Conservation (phyloP, 2,113 vertebrate genomes). For the rabbit (Oryctolagus cuniculus) region DNA sequence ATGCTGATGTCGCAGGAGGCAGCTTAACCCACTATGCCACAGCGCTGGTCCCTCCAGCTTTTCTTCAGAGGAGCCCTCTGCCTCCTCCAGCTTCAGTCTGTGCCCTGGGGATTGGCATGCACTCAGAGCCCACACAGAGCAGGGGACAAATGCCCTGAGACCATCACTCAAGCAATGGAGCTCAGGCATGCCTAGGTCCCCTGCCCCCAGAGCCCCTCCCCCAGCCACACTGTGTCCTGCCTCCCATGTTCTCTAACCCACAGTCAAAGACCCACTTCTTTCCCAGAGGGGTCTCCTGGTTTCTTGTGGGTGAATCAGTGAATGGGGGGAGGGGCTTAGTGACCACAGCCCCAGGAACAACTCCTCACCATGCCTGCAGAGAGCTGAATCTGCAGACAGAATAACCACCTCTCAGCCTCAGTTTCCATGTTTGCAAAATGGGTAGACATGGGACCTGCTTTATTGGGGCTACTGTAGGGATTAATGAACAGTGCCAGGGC, state of each 20-base stretch:
- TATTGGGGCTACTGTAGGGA: background rate
- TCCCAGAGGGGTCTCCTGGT: background rate
- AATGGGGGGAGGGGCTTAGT: background rate
- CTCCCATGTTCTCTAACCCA: background rate
- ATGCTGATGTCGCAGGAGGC: no score
- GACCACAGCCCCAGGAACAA: background rate
- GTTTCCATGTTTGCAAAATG: conserved; percentile 20
- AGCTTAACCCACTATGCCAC: no score
- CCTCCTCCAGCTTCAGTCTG: background rate
- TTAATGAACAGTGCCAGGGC: background rate
- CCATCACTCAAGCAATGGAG: background rate
- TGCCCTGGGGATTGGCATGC: background rate
- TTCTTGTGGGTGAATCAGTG: background rate
- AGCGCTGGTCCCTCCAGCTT: background rate
- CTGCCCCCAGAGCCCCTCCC: background rate
- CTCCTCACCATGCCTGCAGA: background rate
- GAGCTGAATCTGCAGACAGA: background rate
- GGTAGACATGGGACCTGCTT: background rate
- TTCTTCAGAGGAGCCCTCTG: background rate
- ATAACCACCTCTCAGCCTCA: background rate
- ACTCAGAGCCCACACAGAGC: background rate
- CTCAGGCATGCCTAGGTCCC: background rate
- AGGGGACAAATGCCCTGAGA: background rate
- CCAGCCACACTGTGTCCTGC: no score
- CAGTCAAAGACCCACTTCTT: background rate